Base-by-base conservation (phyloP, 2,888 invertebrate genomes). In the Nomada fucata region DNA sequence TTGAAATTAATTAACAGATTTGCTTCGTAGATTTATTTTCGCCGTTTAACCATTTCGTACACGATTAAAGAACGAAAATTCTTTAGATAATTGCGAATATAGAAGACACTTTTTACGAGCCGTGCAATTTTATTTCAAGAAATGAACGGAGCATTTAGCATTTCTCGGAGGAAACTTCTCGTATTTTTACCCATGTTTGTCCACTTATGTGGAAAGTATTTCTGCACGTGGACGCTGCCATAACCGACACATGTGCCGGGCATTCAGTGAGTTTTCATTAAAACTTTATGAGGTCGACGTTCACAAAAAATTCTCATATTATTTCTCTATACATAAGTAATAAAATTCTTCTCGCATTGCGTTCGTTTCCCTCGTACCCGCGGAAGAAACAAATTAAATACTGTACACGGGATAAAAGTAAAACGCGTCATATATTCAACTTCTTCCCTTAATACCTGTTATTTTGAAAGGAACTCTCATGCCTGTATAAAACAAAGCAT, bases 191-290 rank as follows among this genome's bases (percentile, higher is more conserved):
- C 74, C 73, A 50, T 53, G 67, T 61, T 76, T 73, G 74, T 72
- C 68, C 82, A 79, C 65, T 73, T 74, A 71, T 64, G 67, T 70
- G 55, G 68, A 71, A 76, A 75, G 84, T 82, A 70, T 77, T 80
- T 71, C 70, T 73, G 76, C 84, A 76, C 79, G 82, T 64, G 80
- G 70, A 68, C 70, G 64, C 73, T 47, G 65, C 82, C 73, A 88
- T 84, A 81, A 78, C 77, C 78, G 74, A 69, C 88, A 86, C 83
- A 79, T 79, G 88, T 80, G 86, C 79, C 15, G 63, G 55, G 63
- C 79, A 79, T 85, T 77, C 76, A 70, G 74, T 67, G 79, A 82
- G 83, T 83, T 88, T 88, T 88, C 88, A 88, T 88, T 88, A 88
- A 88, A 86, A 88, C 79, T 88, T 88, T 83, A 88, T 76, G 86